phyloP scores from a whole-genome alignment of 1,140 invertebrate genomes.

The Bombus affinis region DNA sequence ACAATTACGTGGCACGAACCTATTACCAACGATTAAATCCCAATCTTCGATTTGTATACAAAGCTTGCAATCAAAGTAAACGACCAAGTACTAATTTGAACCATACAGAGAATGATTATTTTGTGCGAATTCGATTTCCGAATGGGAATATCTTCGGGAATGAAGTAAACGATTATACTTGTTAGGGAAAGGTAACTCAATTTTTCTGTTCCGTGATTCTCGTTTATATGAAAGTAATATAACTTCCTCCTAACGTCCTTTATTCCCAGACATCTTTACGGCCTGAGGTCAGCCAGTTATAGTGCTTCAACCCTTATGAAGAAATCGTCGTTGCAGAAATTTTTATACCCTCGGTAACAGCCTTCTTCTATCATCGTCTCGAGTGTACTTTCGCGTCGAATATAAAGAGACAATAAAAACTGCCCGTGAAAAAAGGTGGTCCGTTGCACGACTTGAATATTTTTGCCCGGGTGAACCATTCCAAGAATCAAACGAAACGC shows the following conservation, averaged over 20 bases:
- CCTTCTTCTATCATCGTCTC: slow-evolving; percentile 4
- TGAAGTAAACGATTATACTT: neutral
- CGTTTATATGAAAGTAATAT: neutral
- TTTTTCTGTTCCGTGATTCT: neutral
- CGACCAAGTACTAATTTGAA: neutral
- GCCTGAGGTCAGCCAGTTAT: neutral
- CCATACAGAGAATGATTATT: neutral
- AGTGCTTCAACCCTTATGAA: neutral
- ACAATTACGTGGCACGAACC: neutral
- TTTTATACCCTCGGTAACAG: slow-evolving; percentile 1
- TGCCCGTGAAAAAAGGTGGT: neutral
- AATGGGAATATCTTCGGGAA: neutral
- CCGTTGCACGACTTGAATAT: neutral
- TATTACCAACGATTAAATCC: neutral
- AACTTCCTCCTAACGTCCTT: neutral
- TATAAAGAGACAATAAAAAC: neutral
- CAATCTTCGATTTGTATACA: too few species aligned
- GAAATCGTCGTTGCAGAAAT: slow-evolving; percentile 14
- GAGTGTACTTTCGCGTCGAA: neutral
- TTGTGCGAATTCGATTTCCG: neutral
- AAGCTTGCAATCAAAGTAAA: neutral
- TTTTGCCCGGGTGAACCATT: neutral
- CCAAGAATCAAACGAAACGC: neutral
- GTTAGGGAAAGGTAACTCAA: neutral
- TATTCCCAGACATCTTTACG: slow-evolving; percentile 8